These are phyloP conservation scores for Leptarthrus brevirostris DNA, from an alignment of 2,888 invertebrate species.

Conservation along the genomic window DNA sequence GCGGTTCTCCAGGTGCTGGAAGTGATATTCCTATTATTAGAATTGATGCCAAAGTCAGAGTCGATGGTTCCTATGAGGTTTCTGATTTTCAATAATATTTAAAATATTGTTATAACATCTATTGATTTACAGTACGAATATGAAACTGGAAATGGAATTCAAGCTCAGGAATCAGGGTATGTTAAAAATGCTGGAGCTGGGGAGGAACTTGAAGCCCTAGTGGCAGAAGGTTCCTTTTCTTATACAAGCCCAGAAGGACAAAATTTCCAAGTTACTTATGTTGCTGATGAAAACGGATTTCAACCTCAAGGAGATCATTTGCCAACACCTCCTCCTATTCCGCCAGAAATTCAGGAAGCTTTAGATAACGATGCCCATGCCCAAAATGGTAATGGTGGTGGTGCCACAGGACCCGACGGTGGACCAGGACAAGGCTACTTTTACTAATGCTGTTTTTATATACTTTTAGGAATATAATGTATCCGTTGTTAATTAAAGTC, in stretches of 20 bases:
- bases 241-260: conserved; percentile 82
- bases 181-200: conserved; percentile 74
- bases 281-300: conserved; percentile 79
- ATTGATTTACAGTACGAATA: conserved; percentile 71
- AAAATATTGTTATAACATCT: background rate
- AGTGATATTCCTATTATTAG: conserved; percentile 63
- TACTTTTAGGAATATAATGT: no score
- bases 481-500: no score
- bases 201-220: conserved; percentile 74
- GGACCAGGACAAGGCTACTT: conserved; percentile 48
- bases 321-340: conserved; percentile 85
- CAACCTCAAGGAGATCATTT: conserved; percentile 76
- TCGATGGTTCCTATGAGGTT: conserved; percentile 65
- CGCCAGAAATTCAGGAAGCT: conserved; percentile 74
- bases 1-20: conserved; percentile 54
- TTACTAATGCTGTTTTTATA: conserved; percentile 9
- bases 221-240: conserved; percentile 76
- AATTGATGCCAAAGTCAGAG: conserved; percentile 62
- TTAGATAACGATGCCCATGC: conserved; percentile 62
- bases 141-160: conserved; percentile 80
- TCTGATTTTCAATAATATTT: background rate
- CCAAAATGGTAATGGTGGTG: conserved; percentile 62
- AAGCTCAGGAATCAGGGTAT: conserved; percentile 77
- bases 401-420: conserved; percentile 57
- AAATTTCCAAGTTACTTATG: conserved; percentile 73